A percentile compares a stretch with the other conserved stretches of the same genome.
Evolutionary conservation across 2,888 invertebrate genomes (phyloP).

Genomic region (Minunthozetes semirufus): DNA sequence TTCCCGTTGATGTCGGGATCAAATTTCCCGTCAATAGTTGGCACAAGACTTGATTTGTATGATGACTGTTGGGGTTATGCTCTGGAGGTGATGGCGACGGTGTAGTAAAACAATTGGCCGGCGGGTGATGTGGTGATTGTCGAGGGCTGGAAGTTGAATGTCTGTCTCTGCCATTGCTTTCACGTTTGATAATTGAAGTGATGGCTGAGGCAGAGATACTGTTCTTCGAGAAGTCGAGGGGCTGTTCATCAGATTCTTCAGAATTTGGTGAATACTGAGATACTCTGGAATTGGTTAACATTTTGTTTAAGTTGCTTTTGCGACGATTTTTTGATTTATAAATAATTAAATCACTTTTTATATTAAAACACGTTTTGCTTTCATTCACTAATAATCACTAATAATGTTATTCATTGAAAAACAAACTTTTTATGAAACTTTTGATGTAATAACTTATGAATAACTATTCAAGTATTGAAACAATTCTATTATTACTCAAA

Average conservation of each 20-base stretch:
- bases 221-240: constrained; percentile 45
- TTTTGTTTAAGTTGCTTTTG: background rate
- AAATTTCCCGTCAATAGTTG: constrained; percentile 10
- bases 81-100: constrained; percentile 39
- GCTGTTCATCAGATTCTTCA: constrained; percentile 41
- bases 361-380: background rate
- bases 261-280: constrained; percentile 9
- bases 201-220: constrained; percentile 41
- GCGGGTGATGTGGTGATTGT: background rate
- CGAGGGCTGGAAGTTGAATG: background rate
- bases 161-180: constrained; percentile 28
- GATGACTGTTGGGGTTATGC: background rate
- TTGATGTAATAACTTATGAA: constrained; percentile 1
- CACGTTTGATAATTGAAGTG: constrained; percentile 6
- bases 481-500: background rate
- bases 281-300: background rate
- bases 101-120: constrained; percentile 24
- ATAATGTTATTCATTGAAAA: background rate
- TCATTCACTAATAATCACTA: background rate
- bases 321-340: no score
- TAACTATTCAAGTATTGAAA: background rate
- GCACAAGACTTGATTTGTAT: constrained; percentile 25
- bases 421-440: background rate
- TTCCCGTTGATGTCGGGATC: constrained; percentile 13
- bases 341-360: no score